Base-by-base conservation (phyloP, 1,140 invertebrate species). In the Triops longicaudatus region DNA sequence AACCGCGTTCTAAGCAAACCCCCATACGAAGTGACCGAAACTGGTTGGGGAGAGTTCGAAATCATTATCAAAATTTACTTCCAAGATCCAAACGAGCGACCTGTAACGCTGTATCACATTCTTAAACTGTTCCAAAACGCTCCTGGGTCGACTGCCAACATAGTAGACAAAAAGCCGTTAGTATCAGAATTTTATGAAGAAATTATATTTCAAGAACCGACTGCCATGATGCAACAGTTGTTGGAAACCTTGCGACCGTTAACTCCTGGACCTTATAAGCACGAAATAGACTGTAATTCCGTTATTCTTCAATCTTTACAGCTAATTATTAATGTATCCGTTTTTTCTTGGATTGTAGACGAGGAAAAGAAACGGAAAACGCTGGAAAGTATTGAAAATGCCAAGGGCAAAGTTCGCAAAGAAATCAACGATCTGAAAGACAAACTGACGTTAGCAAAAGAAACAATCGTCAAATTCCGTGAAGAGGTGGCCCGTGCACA, bases 1-100 rank as follows among this genome's bases (percentile, higher is more conserved):
- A 98, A 96, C 83, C 87, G 97, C 82, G 91, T 98, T 79, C 87
- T 98, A 0, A 92, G 92, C 0, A 96, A 97, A 83, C 96, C 96
- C 3, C 98, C 98, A 0, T 99, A 98, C 84, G 96, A 99, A 87
- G 89, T 99, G 0, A 96, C 92, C 0, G 98, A 99, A 86, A 99
- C 98, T 74, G 98, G 98, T 1, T 99, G 98, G 98, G 98, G 98
- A 81, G 98, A 99, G 86, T 99, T 99, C 86, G 98, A 99, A 86
- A 93, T 99, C 80, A 92, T 96, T 31, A 98, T 99, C 26, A 98
- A 99, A 84, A 95, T 99, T 77, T 97, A 96, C 85, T 99, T 99
- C 82, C 91, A 95, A 82, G 98, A 99, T 88, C 92, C 94, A 7
- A 97, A 96, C 84, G 98, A 98, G 86, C 87, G 94, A 85, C 93